Evolutionary conservation across 2,888 invertebrate species (phyloP).

Genomic region (Drosophila meridionalis): DNA sequence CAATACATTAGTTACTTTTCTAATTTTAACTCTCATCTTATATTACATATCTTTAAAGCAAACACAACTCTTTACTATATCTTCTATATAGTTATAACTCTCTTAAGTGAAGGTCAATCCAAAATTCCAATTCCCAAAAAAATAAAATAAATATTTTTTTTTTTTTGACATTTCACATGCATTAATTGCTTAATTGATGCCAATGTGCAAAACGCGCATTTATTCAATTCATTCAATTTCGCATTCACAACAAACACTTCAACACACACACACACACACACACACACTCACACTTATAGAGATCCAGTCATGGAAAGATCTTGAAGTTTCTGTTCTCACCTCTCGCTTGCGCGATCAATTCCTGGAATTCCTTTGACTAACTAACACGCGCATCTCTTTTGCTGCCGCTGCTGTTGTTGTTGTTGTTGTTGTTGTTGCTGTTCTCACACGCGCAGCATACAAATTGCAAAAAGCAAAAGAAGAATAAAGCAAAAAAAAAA

Average conservation of each 20-base stretch:
- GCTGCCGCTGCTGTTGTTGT: constrained; percentile 1
- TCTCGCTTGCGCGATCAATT: constrained; percentile 63
- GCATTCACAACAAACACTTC: constrained; percentile 45
- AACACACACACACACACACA: background rate
- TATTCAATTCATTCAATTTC: constrained; percentile 75
- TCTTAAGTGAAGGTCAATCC: constrained; percentile 27
- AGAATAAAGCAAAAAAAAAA: constrained; percentile 4
- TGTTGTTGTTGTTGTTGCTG: constrained; percentile 11
- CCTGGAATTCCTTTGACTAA: constrained; percentile 80
- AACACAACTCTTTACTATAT: no score
- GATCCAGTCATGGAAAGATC: constrained; percentile 35
- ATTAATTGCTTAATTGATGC: constrained; percentile 78
- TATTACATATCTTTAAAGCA: no score
- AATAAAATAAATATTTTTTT: no score
- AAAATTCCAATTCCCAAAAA: constrained; percentile 30
- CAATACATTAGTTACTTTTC: no score
- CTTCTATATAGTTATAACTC: constrained; percentile 11
- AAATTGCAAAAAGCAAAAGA: constrained; percentile 55
- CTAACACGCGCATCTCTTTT: constrained; percentile 61
- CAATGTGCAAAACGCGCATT: constrained; percentile 62
- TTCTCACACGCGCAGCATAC: constrained; percentile 75
- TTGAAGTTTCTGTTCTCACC: constrained; percentile 70
- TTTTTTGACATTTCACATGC: constrained; percentile 58
- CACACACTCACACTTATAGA: background rate
- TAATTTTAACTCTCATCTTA: no score